Evolutionary conservation across 1,140 invertebrate species (phyloP).

Genomic region (Drosophila kepulauana): DNA sequence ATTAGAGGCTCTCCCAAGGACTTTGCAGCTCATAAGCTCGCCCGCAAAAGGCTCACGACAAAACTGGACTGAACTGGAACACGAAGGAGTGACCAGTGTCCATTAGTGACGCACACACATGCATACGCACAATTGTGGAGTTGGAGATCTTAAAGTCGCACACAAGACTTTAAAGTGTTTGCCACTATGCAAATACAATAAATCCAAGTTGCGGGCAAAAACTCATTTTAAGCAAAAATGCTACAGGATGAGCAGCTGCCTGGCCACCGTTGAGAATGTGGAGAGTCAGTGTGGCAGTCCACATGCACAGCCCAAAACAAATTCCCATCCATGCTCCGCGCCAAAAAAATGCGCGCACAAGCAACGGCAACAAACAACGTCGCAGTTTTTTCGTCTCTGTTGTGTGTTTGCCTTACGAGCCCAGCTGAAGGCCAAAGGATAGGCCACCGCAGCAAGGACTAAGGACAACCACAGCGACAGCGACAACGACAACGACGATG

Average conservation of each 20-base stretch:
- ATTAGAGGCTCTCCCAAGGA: constrained; percentile 58
- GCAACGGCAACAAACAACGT: constrained; percentile 53
- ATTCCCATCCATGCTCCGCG: neutral
- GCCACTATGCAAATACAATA: constrained; percentile 71
- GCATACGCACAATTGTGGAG: neutral
- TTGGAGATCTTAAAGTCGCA: constrained; percentile 14
- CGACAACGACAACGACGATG: constrained; percentile 30
- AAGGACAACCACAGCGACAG: constrained; percentile 20
- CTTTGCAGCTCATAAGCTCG: constrained; percentile 64
- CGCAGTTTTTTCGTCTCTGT: constrained; percentile 41
- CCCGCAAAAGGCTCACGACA: constrained; percentile 54
- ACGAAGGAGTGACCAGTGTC: constrained; percentile 28
- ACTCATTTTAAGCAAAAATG: constrained; percentile 65
- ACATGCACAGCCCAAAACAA: constrained; percentile 1
- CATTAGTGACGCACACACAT: constrained; percentile 27
- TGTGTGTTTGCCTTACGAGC: constrained; percentile 69
- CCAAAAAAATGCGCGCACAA: constrained; percentile 28
- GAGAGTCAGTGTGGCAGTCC: constrained; percentile 42
- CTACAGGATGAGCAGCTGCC: constrained; percentile 43
- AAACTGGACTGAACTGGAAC: neutral
- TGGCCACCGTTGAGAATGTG: constrained; percentile 48
- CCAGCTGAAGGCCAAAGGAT: constrained; percentile 39
- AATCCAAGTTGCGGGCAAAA: constrained; percentile 65
- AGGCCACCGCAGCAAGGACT: constrained; percentile 30
- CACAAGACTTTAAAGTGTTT: constrained; percentile 47